Percentiles rank a stretch among this genome's conserved stretches.
These are phyloP conservation scores for Aleadryas rufinucha DNA, from an alignment of 2,113 vertebrate species.

Conservation along the genomic window DNA sequence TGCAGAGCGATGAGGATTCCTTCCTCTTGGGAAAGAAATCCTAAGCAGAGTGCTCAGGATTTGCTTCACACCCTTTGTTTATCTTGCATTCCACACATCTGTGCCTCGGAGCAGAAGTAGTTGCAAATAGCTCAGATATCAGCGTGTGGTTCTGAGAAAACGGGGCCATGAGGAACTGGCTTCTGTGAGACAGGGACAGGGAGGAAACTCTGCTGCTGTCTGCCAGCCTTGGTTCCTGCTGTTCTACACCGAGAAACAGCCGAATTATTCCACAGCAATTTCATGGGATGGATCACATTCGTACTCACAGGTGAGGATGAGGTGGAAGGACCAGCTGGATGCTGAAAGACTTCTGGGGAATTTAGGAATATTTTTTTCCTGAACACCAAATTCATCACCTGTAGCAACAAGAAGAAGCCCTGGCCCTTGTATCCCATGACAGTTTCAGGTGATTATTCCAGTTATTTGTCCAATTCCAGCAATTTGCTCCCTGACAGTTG, in stretches of 20 bases:
- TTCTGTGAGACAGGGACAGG: neutral
- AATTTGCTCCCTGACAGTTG: neutral
- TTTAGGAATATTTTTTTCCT: neutral
- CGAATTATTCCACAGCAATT: no score
- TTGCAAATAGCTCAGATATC: neutral
- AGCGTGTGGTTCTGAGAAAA: neutral
- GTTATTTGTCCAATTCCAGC: neutral
- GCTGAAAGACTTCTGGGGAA: neutral
- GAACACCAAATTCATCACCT: neutral
- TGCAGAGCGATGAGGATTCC: neutral
- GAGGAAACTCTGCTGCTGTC: neutral
- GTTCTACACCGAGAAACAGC: accelerated
- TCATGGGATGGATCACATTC: accelerated
- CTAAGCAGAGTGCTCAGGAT: neutral
- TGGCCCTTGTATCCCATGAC: no score
- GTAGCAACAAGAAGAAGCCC: neutral
- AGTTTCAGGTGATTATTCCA: neutral
- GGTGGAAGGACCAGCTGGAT: neutral
- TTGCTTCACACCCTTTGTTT: neutral
- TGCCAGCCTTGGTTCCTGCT: neutral
- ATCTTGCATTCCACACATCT: neutral
- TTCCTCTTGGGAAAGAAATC: neutral
- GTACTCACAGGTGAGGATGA: neutral
- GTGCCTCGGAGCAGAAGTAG: constrained; percentile 4
- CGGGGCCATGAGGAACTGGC: neutral